Percentiles rank a stretch among this genome's conserved stretches.
These are phyloP conservation scores for Chunga burmeisteri DNA, from an alignment of 2,113 vertebrate genomes.

Conservation along the genomic window DNA sequence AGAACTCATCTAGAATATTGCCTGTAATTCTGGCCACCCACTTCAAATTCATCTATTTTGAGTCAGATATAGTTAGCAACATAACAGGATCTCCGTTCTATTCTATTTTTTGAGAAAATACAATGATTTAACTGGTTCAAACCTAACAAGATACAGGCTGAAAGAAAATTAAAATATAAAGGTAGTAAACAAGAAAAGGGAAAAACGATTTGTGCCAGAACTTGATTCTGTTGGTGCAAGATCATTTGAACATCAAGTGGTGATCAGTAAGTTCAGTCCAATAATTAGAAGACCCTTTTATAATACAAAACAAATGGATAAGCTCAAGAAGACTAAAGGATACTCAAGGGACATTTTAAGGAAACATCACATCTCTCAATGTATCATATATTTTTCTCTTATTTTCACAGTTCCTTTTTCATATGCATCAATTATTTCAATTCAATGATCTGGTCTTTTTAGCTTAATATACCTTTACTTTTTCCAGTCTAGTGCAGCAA, in stretches of 20 bases:
- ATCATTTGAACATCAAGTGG: neutral
- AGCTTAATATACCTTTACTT: neutral
- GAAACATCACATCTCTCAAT: neutral
- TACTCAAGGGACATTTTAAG: neutral
- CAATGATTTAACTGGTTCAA: neutral
- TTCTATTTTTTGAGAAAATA: neutral
- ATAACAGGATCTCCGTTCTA: neutral
- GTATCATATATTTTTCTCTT: neutral
- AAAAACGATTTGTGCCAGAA: neutral
- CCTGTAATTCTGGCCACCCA: neutral
- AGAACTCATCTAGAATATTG: neutral
- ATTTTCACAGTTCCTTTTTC: neutral
- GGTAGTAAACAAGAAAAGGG: neutral
- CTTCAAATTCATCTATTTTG: neutral
- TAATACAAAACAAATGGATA: neutral
- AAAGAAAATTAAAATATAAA: neutral
- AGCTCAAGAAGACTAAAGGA: neutral
- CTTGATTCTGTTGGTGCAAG: neutral
- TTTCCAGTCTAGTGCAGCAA: neutral
- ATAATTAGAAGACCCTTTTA: neutral
- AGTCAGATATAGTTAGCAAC: neutral
- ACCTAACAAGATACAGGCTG: neutral
- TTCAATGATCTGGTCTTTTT: neutral
- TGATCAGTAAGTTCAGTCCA: neutral
- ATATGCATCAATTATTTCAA: neutral